Evolutionary conservation across 2,113 vertebrate genomes (phyloP).

Genomic region (Bettongia penicillata): DNA sequence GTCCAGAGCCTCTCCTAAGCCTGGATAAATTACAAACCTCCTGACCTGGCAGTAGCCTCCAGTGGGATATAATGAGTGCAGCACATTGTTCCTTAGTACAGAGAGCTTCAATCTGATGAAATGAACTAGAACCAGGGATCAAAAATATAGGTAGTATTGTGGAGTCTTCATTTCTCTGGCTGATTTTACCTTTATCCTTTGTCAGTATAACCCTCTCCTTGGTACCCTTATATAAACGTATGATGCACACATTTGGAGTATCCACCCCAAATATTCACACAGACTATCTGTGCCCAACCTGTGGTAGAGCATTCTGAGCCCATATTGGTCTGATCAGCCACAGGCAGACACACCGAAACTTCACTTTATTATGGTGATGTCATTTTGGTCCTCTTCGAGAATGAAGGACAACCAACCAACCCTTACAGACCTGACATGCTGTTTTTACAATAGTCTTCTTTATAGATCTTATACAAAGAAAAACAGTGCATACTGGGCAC

Average conservation of each 20-base stretch:
- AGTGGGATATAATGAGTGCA: slow-evolving; percentile 68
- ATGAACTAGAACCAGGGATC: slow-evolving; percentile 48
- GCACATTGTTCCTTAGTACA: slow-evolving; percentile 69
- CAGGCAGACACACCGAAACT: no score
- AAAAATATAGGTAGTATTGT: slow-evolving; percentile 38
- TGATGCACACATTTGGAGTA: no score
- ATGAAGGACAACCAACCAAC: not conserved
- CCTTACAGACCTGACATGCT: not conserved
- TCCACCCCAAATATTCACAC: no score
- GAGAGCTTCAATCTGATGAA: slow-evolving; percentile 72
- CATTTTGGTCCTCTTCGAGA: no score
- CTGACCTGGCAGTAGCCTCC: slow-evolving; percentile 77
- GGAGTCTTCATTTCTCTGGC: slow-evolving; percentile 47
- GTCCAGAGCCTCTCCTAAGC: slow-evolving; percentile 62
- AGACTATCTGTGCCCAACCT: no score
- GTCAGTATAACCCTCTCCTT: slow-evolving; percentile 29
- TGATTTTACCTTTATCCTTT: slow-evolving; percentile 28
- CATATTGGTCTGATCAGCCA: no score
- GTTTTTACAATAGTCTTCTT: not conserved
- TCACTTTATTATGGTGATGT: no score
- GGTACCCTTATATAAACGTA: not conserved
- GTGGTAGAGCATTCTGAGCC: no score
- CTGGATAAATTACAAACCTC: slow-evolving; percentile 72
- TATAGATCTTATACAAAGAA: not conserved
- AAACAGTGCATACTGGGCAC: not conserved